Evolutionary conservation across 2,888 invertebrate genomes (phyloP), one percentile per base, ranked within the genome.

Genomic region (Heliconius cydno): DNA sequence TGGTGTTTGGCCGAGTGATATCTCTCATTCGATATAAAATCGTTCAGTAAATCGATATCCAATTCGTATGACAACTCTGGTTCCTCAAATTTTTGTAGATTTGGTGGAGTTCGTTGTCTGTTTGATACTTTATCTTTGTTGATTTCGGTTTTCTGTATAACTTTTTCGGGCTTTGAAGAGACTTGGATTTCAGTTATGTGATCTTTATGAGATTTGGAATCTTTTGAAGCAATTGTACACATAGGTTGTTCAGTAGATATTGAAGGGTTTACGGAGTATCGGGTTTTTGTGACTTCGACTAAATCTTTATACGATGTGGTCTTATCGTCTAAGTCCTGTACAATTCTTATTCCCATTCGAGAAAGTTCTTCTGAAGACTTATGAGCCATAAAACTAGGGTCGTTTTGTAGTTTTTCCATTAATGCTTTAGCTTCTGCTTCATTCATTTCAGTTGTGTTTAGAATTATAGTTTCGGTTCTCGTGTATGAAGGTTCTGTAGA

Each of bases 181-280:
- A 96, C 97, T 90, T 97, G 96, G 80, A 97, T 97, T 91, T 97
- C 97, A 66, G 97, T 97, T 57, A 97, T 95, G 86, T 97, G 97
- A 41, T 96, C 96, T 86, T 95, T 90, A 63, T 87, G 87, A 52
- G 84, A 81, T 80, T 89, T 87, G 25, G 85, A 82, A 52, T 89
- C 86, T 79, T 88, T 85, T 25, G 84, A 84, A 63, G 88, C 90
- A 12, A 85, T 84, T 85, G 87, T 89, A 28, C 85, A 84, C 71
- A 88, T 88, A 83, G 92, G 94, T 83, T 94, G 91, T 67, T 91
- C 88, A 66, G 93, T 90, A 72, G 94, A 90, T 66, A 95, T 92
- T n/a, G 91, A 84, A 1, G 94, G 92, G 79, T 95, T 93, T 12
- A 95, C 92, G 1, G 94, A 89, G 80, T 95, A 94, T 85, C 91